Conservation (phyloP, 2,113 vertebrate species). For the Pluvianellus socialis region DNA sequence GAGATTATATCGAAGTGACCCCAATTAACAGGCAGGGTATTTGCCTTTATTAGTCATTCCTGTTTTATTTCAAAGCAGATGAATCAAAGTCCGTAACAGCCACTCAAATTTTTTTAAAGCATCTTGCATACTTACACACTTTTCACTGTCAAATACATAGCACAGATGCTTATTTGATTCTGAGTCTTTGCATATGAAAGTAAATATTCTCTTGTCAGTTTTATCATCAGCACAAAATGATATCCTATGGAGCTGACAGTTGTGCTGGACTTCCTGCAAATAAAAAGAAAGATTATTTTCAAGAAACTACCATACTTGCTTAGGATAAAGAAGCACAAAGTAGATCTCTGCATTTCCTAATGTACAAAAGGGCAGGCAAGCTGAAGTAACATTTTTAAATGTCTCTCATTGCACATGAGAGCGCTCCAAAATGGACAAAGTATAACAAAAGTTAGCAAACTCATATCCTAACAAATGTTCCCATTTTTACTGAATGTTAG, state of each 20-base stretch:
- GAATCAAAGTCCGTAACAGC: not conserved
- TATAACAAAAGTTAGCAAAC: not conserved
- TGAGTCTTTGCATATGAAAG: constrained; percentile 98
- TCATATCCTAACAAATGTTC: not conserved
- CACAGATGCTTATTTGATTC: constrained; percentile 98
- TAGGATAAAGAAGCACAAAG: not conserved
- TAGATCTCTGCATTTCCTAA: not conserved
- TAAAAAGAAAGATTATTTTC: not conserved
- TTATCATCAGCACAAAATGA: constrained; percentile 99
- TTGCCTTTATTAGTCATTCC: not conserved
- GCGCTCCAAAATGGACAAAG: not conserved
- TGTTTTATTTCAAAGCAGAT: not conserved
- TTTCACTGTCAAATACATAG: constrained; percentile 98
- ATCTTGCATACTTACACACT: constrained; percentile 89
- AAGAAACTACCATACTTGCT: not conserved
- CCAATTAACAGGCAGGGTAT: not conserved
- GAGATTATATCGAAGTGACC: not conserved
- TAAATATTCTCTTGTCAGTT: constrained; percentile 98
- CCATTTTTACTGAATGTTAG: not conserved
- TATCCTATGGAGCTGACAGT: constrained; percentile 97
- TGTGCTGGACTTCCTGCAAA: constrained; percentile 92
- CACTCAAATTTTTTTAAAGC: not conserved
- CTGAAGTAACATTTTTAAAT: not conserved
- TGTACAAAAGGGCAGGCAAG: not conserved
- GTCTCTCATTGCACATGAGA: not conserved